phyloP scores from a whole-genome alignment of 2,797 vertebrate genomes.

The Monodelphis domestica region DNA sequence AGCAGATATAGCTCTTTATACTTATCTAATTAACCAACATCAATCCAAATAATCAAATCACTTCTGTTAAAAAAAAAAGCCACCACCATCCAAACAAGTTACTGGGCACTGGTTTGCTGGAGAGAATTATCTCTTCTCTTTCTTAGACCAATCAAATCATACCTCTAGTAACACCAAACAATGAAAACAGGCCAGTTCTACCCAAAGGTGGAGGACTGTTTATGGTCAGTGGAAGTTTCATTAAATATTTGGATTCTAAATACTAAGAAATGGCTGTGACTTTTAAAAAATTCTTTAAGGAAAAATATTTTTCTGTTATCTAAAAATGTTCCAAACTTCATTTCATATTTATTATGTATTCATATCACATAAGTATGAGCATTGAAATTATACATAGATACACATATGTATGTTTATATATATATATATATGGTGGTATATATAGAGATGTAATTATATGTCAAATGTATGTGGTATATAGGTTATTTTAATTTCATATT shows the following conservation, averaged over 20 bases:
- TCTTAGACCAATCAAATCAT: not conserved
- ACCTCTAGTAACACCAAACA: not conserved
- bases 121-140: not conserved
- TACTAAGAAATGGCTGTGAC: not conserved
- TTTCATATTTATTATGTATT: conserved; percentile 6
- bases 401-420: rapidly evolving
- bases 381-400: not conserved
- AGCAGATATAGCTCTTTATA: not conserved
- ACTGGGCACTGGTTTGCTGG: not conserved
- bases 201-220: not conserved
- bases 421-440: not conserved
- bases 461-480: too few species aligned
- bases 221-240: not conserved
- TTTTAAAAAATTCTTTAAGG: not conserved
- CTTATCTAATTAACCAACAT: not conserved
- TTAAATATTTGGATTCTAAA: not conserved
- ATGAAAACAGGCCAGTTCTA: not conserved
- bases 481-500: too few species aligned
- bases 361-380: not conserved
- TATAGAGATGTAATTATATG: too few species aligned
- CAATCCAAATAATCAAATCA: too few species aligned
- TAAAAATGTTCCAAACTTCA: not conserved
- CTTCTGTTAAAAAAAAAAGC: not conserved
- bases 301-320: not conserved
- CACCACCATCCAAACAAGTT: not conserved